Conservation (phyloP, 2,113 vertebrate species). For the Shinisaurus crocodilurus region DNA sequence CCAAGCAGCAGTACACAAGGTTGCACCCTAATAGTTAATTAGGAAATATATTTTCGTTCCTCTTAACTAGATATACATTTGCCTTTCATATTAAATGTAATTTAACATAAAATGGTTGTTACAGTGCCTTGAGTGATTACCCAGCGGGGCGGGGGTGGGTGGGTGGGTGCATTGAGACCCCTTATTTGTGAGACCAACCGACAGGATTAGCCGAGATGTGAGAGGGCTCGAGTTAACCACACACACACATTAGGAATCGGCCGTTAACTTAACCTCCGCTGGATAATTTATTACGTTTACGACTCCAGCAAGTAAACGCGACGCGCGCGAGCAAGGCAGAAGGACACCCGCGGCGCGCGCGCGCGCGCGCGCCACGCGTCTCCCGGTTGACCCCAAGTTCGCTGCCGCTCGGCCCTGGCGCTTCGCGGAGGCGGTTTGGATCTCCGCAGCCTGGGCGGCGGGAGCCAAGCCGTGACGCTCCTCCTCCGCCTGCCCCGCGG, state of each 20-base stretch:
- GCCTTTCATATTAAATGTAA: constrained; percentile 59
- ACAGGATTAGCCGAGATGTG: constrained; percentile 75
- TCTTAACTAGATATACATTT: neutral
- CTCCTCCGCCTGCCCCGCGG: neutral
- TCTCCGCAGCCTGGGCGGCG: neutral
- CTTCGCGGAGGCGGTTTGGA: neutral
- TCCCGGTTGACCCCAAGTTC: too few species aligned
- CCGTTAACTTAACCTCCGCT: constrained; percentile 55
- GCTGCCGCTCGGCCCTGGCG: neutral
- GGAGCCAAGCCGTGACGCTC: neutral
- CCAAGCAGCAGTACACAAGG: neutral
- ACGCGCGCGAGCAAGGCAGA: too few species aligned
- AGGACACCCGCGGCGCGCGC: too few species aligned
- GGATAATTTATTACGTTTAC: neutral
- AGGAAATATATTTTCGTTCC: neutral
- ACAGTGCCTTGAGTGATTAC: constrained; percentile 35
- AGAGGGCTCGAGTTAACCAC: constrained; percentile 75
- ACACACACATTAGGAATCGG: constrained; percentile 65
- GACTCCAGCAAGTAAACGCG: too few species aligned
- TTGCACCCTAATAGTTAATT: neutral
- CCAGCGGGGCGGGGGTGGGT: neutral
- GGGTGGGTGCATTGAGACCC: neutral
- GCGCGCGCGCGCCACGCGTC: too few species aligned
- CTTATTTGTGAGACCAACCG: constrained; percentile 72
- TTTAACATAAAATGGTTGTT: constrained; percentile 73